Conservation (phyloP, 2,888 invertebrate species). For the Hemistola chrysoprasaria region DNA sequence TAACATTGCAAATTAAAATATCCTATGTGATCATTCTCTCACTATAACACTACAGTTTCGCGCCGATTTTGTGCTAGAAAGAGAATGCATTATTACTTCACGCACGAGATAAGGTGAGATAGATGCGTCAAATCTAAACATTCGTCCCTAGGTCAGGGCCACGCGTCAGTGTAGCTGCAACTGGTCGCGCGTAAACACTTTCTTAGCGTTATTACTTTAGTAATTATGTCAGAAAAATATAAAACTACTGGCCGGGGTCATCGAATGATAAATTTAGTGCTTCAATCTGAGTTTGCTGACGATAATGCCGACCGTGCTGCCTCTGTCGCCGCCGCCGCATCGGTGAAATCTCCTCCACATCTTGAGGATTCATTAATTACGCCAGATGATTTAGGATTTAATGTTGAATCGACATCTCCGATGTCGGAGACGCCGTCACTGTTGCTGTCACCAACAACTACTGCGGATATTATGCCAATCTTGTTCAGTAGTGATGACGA, state of each 20-base stretch:
- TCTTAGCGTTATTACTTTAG: constrained; percentile 1
- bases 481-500: constrained; percentile 4
- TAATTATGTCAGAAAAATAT: constrained; percentile 1
- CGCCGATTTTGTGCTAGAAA: constrained; percentile 1
- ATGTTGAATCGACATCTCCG: constrained; percentile 1
- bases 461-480: constrained; percentile 2
- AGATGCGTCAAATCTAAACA: constrained; percentile 1
- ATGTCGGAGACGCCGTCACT: constrained; percentile 1
- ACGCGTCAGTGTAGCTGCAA: constrained; percentile 1
- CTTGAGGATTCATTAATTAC: constrained; percentile 2
- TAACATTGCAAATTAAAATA: constrained; percentile 1
- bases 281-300: constrained; percentile 1
- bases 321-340: constrained; percentile 1
- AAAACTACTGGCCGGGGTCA: constrained; percentile 1
- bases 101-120: constrained; percentile 1
- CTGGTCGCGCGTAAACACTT: constrained; percentile 1
- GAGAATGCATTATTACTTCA: constrained; percentile 1
- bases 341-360: constrained; percentile 1
- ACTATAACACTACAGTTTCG: constrained; percentile 1
- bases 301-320: constrained; percentile 1
- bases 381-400: constrained; percentile 7
- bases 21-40: constrained; percentile 1
- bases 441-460: constrained; percentile 1
- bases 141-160: constrained; percentile 1
- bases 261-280: constrained; percentile 1